These are phyloP conservation scores for Lordiphosa stackelbergi DNA, from an alignment of 1,140 invertebrate genomes.

Conservation along the genomic window DNA sequence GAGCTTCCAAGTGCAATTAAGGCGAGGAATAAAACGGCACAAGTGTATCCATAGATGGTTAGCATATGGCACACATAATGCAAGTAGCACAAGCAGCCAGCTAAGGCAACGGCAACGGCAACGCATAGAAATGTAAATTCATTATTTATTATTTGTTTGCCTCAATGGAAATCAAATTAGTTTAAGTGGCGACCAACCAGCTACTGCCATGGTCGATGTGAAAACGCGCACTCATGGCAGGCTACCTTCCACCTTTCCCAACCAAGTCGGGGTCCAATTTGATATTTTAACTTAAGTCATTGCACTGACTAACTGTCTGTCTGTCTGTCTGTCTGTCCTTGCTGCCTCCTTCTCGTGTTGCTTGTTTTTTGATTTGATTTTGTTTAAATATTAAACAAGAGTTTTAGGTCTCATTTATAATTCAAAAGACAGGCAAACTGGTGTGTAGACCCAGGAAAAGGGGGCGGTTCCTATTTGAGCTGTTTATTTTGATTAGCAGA, in stretches of 20 bases:
- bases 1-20: slow-evolving; percentile 26
- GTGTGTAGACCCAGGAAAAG: neutral
- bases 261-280: slow-evolving; percentile 36
- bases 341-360: slow-evolving; percentile 18
- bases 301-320: slow-evolving; percentile 25
- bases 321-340: slow-evolving; percentile 26
- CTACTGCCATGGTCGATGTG: slow-evolving; percentile 48
- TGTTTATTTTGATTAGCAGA: slow-evolving; percentile 68
- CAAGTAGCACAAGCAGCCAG: slow-evolving; percentile 20
- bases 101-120: slow-evolving; percentile 12
- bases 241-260: slow-evolving; percentile 13
- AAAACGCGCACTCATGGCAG: slow-evolving; percentile 46
- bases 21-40: slow-evolving; percentile 9
- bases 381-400: slow-evolving; percentile 75
- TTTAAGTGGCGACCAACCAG: slow-evolving; percentile 61
- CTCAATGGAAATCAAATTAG: slow-evolving; percentile 76
- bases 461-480: neutral
- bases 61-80: slow-evolving; percentile 29
- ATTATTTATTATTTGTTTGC: slow-evolving; percentile 76
- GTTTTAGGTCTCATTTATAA: slow-evolving; percentile 72
- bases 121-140: slow-evolving; percentile 75
- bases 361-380: slow-evolving; percentile 70
- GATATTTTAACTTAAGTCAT: slow-evolving; percentile 25
- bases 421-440: slow-evolving; percentile 36
- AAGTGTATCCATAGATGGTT: slow-evolving; percentile 12